Percentiles rank a stretch among this genome's conserved stretches.
Conservation (phyloP, 2,888 invertebrate species). For the Heteromurus nitidus region DNA sequence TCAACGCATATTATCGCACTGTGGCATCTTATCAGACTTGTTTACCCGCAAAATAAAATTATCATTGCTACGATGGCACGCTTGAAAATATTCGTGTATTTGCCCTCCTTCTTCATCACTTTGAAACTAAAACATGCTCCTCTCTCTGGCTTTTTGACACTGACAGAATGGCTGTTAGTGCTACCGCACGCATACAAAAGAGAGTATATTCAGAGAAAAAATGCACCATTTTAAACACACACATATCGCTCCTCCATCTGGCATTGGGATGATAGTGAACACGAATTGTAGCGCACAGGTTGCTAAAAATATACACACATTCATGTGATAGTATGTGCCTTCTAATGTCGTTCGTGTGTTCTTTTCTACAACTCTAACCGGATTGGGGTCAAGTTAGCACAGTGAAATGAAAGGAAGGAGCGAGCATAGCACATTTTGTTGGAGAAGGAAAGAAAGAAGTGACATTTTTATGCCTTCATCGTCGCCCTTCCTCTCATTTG, state of each 20-base stretch:
- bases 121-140: background rate
- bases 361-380: no score
- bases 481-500: background rate
- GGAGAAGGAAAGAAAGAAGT: constrained; percentile 15
- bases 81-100: background rate
- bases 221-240: no score
- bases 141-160: background rate
- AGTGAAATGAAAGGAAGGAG: background rate
- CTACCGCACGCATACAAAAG: background rate
- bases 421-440: constrained; percentile 8
- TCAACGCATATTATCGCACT: no score
- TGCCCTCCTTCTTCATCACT: constrained; percentile 12
- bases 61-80: background rate
- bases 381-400: constrained; percentile 34
- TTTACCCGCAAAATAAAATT: background rate
- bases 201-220: no score
- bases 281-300: background rate
- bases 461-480: constrained; percentile 45
- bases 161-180: background rate
- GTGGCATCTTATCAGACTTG: constrained; percentile 29
- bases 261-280: no score
- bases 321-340: background rate
- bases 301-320: constrained; percentile 19
- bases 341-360: background rate
- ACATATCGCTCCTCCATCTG: no score